Conservation (phyloP, 2,113 vertebrate genomes). For the Entosphenus tridentatus region DNA sequence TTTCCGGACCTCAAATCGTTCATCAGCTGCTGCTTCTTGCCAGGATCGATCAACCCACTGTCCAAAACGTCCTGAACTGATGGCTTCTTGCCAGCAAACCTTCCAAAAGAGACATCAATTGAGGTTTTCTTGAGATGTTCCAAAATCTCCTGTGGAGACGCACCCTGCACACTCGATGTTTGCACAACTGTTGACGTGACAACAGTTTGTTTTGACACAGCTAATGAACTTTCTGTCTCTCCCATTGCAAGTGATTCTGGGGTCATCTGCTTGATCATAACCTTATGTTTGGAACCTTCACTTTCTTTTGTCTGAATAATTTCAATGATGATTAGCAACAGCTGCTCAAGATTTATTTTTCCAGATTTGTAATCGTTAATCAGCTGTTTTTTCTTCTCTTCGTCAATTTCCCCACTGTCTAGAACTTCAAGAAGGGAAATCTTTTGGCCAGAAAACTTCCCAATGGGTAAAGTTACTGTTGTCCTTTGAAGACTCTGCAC, state of each 20-base stretch:
- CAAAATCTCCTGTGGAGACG: too few species aligned
- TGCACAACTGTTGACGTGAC: too few species aligned
- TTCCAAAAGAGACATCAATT: background rate
- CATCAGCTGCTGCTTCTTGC: slow-evolving; percentile 19
- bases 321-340: slow-evolving; percentile 4
- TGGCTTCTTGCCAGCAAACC: background rate
- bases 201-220: too few species aligned
- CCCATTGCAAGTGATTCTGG: too few species aligned
- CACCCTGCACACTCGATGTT: too few species aligned
- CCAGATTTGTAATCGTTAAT: slow-evolving; percentile 3
- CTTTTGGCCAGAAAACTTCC: slow-evolving; percentile 1
- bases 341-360: slow-evolving; percentile 1
- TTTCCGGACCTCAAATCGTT: slow-evolving; percentile 12
- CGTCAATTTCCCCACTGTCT: slow-evolving; percentile 3
- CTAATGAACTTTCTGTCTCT: too few species aligned
- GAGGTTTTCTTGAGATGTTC: background rate
- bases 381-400: background rate
- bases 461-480: background rate
- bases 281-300: too few species aligned
- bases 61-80: slow-evolving; percentile 39
- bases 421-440: slow-evolving; percentile 1
- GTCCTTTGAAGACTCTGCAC: background rate
- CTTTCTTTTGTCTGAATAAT: slow-evolving; percentile 1
- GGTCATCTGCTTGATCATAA: too few species aligned
- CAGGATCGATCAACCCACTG: slow-evolving; percentile 30